A percentile compares a stretch with the other conserved stretches of the same genome.
Conservation (phyloP, 2,113 vertebrate genomes). For the Neogobius melanostomus region DNA sequence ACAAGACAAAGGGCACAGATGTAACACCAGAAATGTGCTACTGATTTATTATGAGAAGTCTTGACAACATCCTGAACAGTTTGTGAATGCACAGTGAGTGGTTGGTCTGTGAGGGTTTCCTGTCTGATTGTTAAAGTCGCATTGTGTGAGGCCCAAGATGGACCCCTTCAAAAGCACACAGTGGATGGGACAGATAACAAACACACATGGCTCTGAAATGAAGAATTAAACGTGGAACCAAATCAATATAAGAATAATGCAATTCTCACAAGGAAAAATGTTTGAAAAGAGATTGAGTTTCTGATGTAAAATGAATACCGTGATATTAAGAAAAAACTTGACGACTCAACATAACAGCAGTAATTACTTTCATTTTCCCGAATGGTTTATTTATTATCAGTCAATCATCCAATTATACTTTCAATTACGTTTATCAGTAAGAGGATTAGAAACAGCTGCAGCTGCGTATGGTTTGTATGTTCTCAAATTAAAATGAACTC, state of each 20-base stretch:
- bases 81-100: background rate
- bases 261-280: constrained; percentile 14
- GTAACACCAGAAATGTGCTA: constrained; percentile 9
- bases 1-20: constrained; percentile 51
- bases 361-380: constrained; percentile 13
- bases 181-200: background rate
- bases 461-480: no score
- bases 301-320: constrained; percentile 6
- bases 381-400: background rate
- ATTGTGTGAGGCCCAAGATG: background rate
- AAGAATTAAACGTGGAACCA: background rate
- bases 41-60: background rate
- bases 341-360: constrained; percentile 26
- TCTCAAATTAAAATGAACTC: no score
- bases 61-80: no score
- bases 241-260: no score
- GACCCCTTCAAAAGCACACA: background rate
- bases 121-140: no score
- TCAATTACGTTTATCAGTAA: background rate
- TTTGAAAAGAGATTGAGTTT: constrained; percentile 15
- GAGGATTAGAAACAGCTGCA: background rate
- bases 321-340: constrained; percentile 11
- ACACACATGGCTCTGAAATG: background rate
- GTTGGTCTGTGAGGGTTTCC: background rate
- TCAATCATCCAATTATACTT: constrained; percentile 6